Percentiles rank a stretch among this genome's conserved stretches.
Conservation (phyloP, 2,113 vertebrate species). For the Phainopepla nitens region DNA sequence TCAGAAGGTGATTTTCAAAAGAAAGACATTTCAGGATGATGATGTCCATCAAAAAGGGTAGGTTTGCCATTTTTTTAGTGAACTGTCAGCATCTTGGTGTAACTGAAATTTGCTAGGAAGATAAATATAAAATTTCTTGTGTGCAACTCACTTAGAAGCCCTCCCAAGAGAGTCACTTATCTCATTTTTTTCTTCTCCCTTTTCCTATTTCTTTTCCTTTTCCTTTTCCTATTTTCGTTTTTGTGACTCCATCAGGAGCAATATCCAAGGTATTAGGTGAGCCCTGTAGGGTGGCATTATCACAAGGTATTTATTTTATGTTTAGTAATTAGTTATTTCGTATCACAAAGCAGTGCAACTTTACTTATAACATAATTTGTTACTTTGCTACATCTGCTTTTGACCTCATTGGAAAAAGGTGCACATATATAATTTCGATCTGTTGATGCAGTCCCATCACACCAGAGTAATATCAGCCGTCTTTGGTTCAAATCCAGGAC, state of each 20-base stretch:
- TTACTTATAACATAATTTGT: neutral
- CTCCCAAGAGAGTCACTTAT: neutral
- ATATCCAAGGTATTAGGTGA: neutral
- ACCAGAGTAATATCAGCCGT: neutral
- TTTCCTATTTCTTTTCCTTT: neutral
- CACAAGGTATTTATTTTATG: neutral
- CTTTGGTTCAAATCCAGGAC: neutral
- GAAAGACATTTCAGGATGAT: neutral
- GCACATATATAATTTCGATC: neutral
- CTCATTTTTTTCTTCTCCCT: neutral
- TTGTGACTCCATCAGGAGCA: neutral
- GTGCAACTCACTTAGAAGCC: neutral
- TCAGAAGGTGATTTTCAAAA: neutral
- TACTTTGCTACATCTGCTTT: neutral
- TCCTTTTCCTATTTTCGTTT: neutral
- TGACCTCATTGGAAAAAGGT: neutral
- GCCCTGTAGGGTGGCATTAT: neutral
- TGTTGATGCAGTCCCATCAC: neutral
- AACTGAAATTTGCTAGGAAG: neutral
- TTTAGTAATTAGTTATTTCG: neutral
- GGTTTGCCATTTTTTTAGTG: fast-evolving
- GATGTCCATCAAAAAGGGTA: neutral
- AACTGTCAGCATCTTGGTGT: neutral
- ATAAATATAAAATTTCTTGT: neutral
- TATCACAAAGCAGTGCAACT: neutral